Conservation (phyloP, 2,888 invertebrate species). For the Rhagium mordax region DNA sequence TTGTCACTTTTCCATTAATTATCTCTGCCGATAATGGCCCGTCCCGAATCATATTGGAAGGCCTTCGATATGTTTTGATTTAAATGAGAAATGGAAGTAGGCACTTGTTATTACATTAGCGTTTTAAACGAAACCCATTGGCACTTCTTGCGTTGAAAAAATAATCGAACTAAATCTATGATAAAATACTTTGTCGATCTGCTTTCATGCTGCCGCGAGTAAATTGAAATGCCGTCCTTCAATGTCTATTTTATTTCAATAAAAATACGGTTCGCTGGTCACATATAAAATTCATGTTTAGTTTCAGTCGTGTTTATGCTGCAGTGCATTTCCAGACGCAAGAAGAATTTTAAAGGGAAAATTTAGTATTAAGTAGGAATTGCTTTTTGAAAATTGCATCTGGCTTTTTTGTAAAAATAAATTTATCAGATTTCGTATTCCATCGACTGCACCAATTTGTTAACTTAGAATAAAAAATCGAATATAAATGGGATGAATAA, state of each 20-base stretch:
- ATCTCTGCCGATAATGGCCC: background rate
- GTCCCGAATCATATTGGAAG: background rate
- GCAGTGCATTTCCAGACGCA: too few species aligned
- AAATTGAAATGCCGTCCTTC: background rate
- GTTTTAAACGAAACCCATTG: background rate
- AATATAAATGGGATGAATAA: too few species aligned
- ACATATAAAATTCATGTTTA: too few species aligned
- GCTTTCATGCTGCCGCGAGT: background rate
- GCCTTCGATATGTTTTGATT: background rate
- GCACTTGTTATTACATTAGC: background rate
- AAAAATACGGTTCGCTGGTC: too few species aligned
- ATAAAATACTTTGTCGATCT: background rate
- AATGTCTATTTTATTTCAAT: background rate
- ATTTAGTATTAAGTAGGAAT: too few species aligned
- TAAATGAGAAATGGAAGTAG: background rate
- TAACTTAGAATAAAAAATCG: too few species aligned
- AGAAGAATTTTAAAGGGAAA: too few species aligned
- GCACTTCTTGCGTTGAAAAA: background rate
- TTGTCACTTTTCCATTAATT: background rate
- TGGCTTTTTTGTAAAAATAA: too few species aligned
- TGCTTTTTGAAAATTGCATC: too few species aligned
- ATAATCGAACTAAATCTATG: background rate
- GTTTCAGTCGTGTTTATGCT: too few species aligned
- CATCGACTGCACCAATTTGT: too few species aligned
- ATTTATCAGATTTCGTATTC: too few species aligned